These are phyloP conservation scores for Pardalotus punctatus DNA, from an alignment of 2,113 vertebrate genomes.

Conservation along the genomic window DNA sequence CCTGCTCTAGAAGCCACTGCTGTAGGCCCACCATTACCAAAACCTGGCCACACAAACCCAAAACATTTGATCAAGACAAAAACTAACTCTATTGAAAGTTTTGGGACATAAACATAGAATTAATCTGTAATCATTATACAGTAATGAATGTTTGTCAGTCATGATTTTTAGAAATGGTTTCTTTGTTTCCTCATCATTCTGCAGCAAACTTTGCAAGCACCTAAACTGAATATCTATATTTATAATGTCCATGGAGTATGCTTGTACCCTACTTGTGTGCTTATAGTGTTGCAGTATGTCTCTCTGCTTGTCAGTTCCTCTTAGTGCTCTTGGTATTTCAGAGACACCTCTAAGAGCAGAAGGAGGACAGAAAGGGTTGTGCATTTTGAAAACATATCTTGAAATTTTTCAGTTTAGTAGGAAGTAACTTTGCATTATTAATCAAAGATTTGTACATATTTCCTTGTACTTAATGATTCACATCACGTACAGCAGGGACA, in stretches of 20 bases:
- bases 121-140: background rate
- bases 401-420: background rate
- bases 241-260: rapidly evolving
- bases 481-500: no score
- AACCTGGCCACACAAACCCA: background rate
- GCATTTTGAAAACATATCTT: background rate
- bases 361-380: background rate
- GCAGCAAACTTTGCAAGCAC: background rate
- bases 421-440: background rate
- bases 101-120: background rate
- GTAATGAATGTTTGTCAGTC: background rate
- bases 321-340: background rate
- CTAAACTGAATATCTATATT: background rate
- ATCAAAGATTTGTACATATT: background rate
- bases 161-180: background rate
- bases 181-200: background rate
- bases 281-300: background rate
- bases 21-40: background rate
- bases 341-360: background rate
- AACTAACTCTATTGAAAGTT: background rate
- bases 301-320: background rate
- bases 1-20: rapidly evolving
- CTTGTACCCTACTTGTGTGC: background rate
- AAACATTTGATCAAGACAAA: background rate
- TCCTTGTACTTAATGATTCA: background rate